Evolutionary conservation across 1,140 invertebrate genomes (phyloP).

Genomic region (Pseudomyrmex pallidus): DNA sequence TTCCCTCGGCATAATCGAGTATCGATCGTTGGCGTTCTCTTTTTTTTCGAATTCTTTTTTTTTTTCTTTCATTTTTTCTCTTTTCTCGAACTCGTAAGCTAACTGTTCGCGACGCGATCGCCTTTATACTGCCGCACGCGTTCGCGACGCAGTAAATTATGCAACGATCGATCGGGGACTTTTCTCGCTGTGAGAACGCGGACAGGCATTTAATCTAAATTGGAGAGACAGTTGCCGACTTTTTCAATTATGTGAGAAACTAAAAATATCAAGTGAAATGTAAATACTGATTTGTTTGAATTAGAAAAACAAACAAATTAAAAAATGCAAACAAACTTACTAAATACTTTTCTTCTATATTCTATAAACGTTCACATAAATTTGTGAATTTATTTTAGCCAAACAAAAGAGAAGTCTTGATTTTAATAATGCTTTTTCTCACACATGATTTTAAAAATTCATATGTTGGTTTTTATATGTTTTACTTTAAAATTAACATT

Average conservation of each 20-base stretch:
- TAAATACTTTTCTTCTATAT: too few species aligned
- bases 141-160: slow-evolving; percentile 55
- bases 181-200: slow-evolving; percentile 32
- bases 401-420: too few species aligned
- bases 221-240: slow-evolving; percentile 35
- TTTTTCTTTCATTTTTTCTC: slow-evolving; percentile 5
- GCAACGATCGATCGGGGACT: slow-evolving; percentile 58
- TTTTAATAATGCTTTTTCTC: too few species aligned
- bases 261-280: not conserved
- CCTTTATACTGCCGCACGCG: slow-evolving; percentile 6
- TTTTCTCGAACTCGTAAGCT: slow-evolving; percentile 25
- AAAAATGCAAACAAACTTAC: too few species aligned
- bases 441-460: too few species aligned
- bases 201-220: slow-evolving; percentile 31
- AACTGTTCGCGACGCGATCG: slow-evolving; percentile 44
- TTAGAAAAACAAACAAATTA: too few species aligned
- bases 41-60: not conserved
- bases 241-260: slow-evolving; percentile 27
- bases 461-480: too few species aligned
- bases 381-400: too few species aligned
- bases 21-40: slow-evolving; percentile 26
- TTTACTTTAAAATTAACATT: not conserved
- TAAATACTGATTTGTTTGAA: too few species aligned
- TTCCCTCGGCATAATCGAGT: slow-evolving; percentile 17
- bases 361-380: too few species aligned